A percentile compares a stretch with the other conserved stretches of the same genome.
phyloP scores from a whole-genome alignment of 2,113 vertebrate species.

The Caranx melampygus region DNA sequence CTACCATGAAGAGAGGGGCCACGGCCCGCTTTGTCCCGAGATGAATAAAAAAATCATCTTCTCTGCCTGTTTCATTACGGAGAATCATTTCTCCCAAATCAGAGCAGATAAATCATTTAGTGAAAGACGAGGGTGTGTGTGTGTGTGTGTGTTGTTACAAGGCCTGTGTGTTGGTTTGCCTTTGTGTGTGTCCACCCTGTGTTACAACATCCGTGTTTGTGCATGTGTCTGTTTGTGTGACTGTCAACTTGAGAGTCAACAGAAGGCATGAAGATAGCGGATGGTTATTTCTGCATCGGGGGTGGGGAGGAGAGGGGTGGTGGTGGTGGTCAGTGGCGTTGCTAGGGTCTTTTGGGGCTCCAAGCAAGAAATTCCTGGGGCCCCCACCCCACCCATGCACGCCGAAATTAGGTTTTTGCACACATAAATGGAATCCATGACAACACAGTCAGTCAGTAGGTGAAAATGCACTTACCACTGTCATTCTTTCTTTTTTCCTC shows the following conservation, averaged over 20 bases:
- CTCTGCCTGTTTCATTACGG: constrained; percentile 78
- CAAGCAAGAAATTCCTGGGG: too few relatives aligned
- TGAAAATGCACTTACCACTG: too few relatives aligned
- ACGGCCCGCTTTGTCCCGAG: constrained; percentile 71
- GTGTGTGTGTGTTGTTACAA: constrained; percentile 10
- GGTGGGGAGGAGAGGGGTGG: not conserved
- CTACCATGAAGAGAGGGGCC: constrained; percentile 71
- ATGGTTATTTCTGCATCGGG: constrained; percentile 50
- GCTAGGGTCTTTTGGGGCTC: too few relatives aligned
- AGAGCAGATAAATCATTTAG: constrained; percentile 76
- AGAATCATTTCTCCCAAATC: constrained; percentile 76
- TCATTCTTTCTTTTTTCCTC: too few relatives aligned
- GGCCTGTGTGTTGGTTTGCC: not conserved
- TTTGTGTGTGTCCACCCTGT: constrained; percentile 31
- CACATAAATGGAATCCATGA: too few relatives aligned
- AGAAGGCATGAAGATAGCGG: constrained; percentile 29
- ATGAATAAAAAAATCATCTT: constrained; percentile 79
- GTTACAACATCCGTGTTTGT: constrained; percentile 28
- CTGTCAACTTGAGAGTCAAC: constrained; percentile 44
- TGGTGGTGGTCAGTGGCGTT: not conserved
- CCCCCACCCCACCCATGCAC: too few relatives aligned
- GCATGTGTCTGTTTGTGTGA: constrained; percentile 31
- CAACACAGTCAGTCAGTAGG: too few relatives aligned
- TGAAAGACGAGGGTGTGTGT: constrained; percentile 27
- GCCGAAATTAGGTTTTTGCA: too few relatives aligned